These are phyloP conservation scores for Heterohyrax brucei DNA, from an alignment of 2,797 vertebrate genomes.

Conservation along the genomic window DNA sequence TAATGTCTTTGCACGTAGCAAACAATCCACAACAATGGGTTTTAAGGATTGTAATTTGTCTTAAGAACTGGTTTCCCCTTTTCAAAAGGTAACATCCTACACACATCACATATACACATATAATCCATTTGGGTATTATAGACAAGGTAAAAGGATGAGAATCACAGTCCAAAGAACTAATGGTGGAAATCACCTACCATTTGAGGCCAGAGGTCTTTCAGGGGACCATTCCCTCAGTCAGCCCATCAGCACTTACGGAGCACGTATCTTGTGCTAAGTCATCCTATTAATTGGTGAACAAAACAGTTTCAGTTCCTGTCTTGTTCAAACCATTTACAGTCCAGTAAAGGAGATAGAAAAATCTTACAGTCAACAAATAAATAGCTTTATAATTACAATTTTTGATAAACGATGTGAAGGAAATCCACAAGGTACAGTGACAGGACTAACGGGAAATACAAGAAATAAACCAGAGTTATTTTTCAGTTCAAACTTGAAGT, in stretches of 20 bases:
- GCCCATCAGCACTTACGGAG: neutral
- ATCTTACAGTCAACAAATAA: slow-evolving; percentile 1
- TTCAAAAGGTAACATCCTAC: slow-evolving; percentile 18
- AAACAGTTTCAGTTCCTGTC: neutral
- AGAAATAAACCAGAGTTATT: neutral
- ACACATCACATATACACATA: neutral
- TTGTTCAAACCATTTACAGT: neutral
- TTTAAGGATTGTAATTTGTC: neutral
- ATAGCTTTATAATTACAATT: neutral
- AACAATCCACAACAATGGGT: neutral
- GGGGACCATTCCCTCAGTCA: neutral
- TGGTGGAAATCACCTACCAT: neutral
- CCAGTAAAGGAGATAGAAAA: neutral
- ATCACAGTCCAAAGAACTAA: neutral
- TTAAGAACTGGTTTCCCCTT: slow-evolving; percentile 41
- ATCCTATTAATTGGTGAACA: neutral
- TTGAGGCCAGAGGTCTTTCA: neutral
- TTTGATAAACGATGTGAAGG: neutral
- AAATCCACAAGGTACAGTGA: neutral
- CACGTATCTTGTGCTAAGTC: neutral
- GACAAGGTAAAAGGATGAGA: slow-evolving; percentile 27
- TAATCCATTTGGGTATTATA: neutral
- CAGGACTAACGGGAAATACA: neutral
- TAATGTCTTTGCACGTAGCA: neutral
- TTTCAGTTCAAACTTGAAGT: slow-evolving; percentile 2